Conservation (phyloP, 2,888 invertebrate species). For the Eupithecia tripunctaria region DNA sequence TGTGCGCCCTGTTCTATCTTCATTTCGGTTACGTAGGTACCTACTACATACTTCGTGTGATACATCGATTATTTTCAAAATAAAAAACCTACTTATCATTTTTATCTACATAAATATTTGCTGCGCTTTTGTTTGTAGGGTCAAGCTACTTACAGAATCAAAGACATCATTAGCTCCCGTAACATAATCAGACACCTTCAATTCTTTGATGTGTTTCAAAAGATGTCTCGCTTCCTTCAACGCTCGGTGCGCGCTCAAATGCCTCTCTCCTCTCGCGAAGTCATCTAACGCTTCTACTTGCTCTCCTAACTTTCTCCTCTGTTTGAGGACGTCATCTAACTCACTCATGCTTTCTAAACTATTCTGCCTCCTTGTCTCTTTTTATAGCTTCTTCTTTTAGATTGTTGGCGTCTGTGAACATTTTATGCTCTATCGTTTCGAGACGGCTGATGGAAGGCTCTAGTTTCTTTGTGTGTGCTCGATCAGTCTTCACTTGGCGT, state of each 20-base stretch:
- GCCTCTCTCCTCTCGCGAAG: constrained; percentile 76
- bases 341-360: constrained; percentile 74
- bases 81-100: too few relatives aligned
- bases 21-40: too few relatives aligned
- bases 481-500: constrained; percentile 49
- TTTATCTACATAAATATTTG: neutral
- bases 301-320: constrained; percentile 64
- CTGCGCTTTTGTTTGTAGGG: neutral
- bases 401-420: constrained; percentile 67
- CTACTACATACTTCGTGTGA: too few relatives aligned
- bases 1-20: too few relatives aligned
- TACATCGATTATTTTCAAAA: too few relatives aligned
- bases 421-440: constrained; percentile 64
- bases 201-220: constrained; percentile 69
- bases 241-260: constrained; percentile 75
- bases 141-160: constrained; percentile 51
- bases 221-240: constrained; percentile 76
- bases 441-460: constrained; percentile 66
- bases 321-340: constrained; percentile 70
- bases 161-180: constrained; percentile 73
- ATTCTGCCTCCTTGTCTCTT: constrained; percentile 62
- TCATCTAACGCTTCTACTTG: constrained; percentile 78
- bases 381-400: constrained; percentile 61
- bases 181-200: constrained; percentile 69
- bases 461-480: constrained; percentile 57